Conservation (phyloP, 2,113 vertebrate genomes). For the Strix aluco region DNA sequence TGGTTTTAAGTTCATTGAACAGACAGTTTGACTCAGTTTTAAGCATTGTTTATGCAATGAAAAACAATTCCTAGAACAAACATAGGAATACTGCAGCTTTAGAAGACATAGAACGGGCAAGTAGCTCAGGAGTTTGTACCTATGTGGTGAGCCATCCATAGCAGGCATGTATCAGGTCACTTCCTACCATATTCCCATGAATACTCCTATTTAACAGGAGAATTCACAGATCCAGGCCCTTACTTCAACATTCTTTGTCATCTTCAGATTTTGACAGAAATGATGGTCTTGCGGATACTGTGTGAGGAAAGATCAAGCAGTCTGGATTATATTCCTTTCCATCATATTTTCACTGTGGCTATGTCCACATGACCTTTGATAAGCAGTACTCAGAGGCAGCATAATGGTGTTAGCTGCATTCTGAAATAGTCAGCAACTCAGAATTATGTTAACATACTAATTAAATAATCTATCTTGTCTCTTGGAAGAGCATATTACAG, state of each 20-base stretch:
- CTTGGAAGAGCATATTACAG: not conserved
- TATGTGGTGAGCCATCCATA: not conserved
- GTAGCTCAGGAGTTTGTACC: not conserved
- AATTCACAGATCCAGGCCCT: not conserved
- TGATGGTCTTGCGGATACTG: not conserved
- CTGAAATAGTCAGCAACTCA: not conserved
- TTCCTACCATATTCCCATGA: not conserved
- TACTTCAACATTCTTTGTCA: not conserved
- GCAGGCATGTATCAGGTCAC: not conserved
- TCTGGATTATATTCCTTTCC: not conserved
- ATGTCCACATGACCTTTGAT: not conserved
- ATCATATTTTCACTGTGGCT: not conserved
- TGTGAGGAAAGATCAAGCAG: not conserved
- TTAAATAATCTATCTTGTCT: not conserved
- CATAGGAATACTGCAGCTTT: not conserved
- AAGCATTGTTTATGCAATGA: not conserved
- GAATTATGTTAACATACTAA: not conserved
- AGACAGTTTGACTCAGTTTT: not conserved
- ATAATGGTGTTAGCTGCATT: not conserved
- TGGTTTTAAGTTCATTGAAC: not conserved
- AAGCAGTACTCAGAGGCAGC: not conserved
- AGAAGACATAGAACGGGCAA: not conserved
- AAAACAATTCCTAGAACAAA: not conserved
- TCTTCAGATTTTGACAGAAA: not conserved
- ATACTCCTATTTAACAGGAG: not conserved